A percentile compares a stretch with the other conserved stretches of the same genome.
phyloP scores from a whole-genome alignment of 2,797 vertebrate species.

The Syndactyla subalaris region DNA sequence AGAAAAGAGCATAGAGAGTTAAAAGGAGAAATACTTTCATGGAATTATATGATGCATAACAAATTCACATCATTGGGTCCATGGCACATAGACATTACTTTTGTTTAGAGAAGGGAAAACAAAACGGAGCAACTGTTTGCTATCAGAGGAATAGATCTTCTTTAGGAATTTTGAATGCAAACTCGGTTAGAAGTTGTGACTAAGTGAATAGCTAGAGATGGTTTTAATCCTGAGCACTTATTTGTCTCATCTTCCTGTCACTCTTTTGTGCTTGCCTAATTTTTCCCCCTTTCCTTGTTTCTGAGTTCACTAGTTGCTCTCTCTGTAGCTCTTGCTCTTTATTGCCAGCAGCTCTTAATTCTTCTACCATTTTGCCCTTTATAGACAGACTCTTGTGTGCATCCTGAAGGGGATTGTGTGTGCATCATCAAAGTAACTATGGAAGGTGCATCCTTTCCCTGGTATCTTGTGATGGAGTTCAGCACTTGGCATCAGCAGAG shows the following conservation, averaged over 20 bases:
- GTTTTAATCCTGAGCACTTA: neutral
- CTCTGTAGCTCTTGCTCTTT: neutral
- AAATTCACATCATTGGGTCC: neutral
- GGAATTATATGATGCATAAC: neutral
- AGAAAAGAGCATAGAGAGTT: neutral
- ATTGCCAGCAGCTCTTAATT: neutral
- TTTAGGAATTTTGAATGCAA: neutral
- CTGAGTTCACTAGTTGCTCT: neutral
- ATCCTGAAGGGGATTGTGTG: neutral
- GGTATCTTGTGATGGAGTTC: neutral
- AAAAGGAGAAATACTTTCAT: neutral
- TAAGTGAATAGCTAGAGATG: neutral
- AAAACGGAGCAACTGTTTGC: neutral
- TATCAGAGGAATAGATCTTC: neutral
- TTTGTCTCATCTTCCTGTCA: neutral
- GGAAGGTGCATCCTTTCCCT: neutral
- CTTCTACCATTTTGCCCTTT: rapidly evolving
- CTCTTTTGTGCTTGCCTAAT: neutral
- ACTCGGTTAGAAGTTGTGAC: neutral
- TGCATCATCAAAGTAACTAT: neutral
- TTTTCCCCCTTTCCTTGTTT: neutral
- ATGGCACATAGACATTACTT: neutral
- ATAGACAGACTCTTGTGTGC: neutral
- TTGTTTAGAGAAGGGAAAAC: neutral
- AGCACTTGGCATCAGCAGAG: neutral